These are phyloP conservation scores for Parthenolecanium corni DNA, from an alignment of 2,888 invertebrate genomes.

Conservation along the genomic window DNA sequence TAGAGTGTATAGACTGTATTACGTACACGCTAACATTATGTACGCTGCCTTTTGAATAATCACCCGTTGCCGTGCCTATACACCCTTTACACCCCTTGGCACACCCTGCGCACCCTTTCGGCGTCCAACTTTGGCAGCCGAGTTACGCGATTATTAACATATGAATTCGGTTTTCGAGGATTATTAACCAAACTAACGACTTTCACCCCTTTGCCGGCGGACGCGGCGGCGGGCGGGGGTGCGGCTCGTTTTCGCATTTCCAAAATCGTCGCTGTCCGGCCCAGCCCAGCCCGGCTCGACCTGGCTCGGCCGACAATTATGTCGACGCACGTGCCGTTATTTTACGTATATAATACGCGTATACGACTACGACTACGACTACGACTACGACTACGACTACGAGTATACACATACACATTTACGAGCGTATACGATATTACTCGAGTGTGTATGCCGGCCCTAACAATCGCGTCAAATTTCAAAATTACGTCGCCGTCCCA, in stretches of 20 bases:
- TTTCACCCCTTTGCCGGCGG: slow-evolving; percentile 24
- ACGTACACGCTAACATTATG: no score
- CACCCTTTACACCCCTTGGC: no score
- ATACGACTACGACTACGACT: no score
- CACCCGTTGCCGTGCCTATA: neutral
- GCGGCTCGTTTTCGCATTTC: no score
- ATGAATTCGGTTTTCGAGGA: slow-evolving; percentile 28
- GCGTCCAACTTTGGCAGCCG: slow-evolving; percentile 12
- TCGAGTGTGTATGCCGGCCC: no score
- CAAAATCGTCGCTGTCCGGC: slow-evolving; percentile 2
- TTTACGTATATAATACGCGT: no score
- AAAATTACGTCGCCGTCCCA: no score
- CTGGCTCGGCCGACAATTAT: slow-evolving; percentile 12
- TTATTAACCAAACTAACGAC: slow-evolving; percentile 25
- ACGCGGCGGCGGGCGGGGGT: neutral
- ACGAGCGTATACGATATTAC: no score
- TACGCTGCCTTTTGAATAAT: slow-evolving; percentile 19
- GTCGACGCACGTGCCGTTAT: slow-evolving; percentile 7
- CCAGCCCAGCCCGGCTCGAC: neutral
- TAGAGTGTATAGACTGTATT: no score
- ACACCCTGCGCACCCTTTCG: neutral
- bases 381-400: neutral
- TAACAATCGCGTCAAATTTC: no score
- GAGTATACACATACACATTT: no score
- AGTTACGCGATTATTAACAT: slow-evolving; percentile 21